Conservation (phyloP, 2,113 vertebrate genomes). For the Equus przewalskii region DNA sequence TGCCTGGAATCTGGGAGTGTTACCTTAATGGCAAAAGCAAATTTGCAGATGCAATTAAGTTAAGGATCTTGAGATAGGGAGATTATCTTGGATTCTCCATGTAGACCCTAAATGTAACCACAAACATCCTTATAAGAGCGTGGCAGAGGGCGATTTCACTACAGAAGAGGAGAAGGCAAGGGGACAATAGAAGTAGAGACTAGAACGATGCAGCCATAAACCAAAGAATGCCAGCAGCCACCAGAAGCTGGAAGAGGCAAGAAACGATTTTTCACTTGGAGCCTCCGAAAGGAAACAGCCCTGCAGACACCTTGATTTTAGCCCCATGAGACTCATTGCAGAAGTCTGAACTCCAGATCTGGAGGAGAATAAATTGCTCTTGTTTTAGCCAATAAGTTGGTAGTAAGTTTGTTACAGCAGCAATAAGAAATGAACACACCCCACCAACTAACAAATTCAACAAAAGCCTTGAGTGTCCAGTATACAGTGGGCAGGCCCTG, state of each 20-base stretch:
- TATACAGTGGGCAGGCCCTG: neutral
- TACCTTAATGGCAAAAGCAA: neutral
- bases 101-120: neutral
- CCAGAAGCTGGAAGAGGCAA: neutral
- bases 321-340: neutral
- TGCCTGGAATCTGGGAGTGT: neutral
- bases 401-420: neutral
- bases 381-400: neutral
- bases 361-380: neutral
- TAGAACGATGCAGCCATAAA: neutral
- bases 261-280: rapidly evolving
- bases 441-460: neutral
- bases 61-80: neutral
- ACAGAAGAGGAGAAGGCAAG: neutral
- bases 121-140: neutral
- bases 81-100: neutral
- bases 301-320: neutral
- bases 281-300: neutral
- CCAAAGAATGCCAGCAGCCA: neutral
- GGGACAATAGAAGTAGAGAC: neutral
- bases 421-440: neutral
- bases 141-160: neutral
- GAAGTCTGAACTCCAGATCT: neutral
- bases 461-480: no score
- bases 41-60: neutral